These are phyloP conservation scores for Mustelus asterias DNA, from an alignment of 2,113 vertebrate genomes.

Conservation along the genomic window DNA sequence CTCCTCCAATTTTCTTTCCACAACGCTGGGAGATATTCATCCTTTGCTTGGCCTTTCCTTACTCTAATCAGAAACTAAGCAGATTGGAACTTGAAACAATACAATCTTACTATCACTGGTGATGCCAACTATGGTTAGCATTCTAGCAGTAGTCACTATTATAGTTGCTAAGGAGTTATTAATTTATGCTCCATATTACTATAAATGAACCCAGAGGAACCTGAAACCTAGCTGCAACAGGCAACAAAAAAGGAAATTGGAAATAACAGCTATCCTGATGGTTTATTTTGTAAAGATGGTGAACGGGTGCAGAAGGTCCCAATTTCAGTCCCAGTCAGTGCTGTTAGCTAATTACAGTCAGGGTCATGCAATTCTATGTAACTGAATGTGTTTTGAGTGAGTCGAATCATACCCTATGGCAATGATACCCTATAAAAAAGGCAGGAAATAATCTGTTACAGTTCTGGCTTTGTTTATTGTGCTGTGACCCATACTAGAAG, in stretches of 20 bases:
- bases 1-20: neutral
- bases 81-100: neutral
- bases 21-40: neutral
- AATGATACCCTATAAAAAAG: too few relatives aligned
- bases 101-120: neutral
- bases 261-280: too few relatives aligned
- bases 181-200: neutral
- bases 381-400: too few relatives aligned
- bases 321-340: neutral
- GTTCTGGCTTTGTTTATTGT: neutral
- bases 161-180: neutral
- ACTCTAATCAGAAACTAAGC: neutral
- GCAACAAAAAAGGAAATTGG: too few relatives aligned
- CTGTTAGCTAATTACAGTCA: neutral
- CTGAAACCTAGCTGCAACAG: neutral
- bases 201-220: neutral
- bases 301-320: neutral
- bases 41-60: neutral
- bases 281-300: too few relatives aligned
- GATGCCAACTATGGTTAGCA: neutral
- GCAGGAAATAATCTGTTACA: too few relatives aligned
- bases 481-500: neutral
- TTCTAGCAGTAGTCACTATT: neutral
- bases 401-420: too few relatives aligned
- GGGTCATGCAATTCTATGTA: neutral